Base-by-base conservation (phyloP, 2,113 vertebrate genomes). In the Microtus montanus region DNA sequence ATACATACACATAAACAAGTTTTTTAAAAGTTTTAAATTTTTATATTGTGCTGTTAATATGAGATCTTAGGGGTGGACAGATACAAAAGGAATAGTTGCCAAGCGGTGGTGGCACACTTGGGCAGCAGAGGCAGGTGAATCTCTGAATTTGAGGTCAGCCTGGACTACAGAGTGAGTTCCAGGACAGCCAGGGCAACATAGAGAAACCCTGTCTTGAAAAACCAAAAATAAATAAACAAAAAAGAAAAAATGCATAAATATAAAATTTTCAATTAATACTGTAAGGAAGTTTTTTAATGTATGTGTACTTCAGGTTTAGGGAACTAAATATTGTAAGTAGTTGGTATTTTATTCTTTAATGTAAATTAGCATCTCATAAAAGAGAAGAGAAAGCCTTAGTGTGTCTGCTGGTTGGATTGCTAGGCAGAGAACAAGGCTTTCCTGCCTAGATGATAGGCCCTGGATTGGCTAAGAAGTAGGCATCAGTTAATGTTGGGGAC, bases 281-380 rank as follows among this genome's bases (percentile, higher is more conserved):
- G 9, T 83, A 78, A n/a, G 20, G 90, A 71, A 84, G 61, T 35
- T 90, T 5, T 68, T 64, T 58, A 63, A 20, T 15, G 12, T 24
- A 1, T 28, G n/a, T 87, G 12, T 54, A 38, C 11, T 30, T 26
- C 17, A 9, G 7, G 17, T 49, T 49, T 44, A 63, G 3, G 5
- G 52, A 71, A 41, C 38, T 41, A 41, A 41, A 41, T 41, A 41
- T 41, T 41, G 38, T 41, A 41, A 78, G 30, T 33, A 68, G 71
- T 68, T 91, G 64, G 28, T 94, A 5, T 47, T 86, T 89, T 64
- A 33, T 83, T 87, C 2, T 84, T 79, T 83, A 70, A 9, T 41
- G n/a, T 61, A 85, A 74, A 74, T 44, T n/a, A 58, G 26, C 33
- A 79, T 82, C 85, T 90, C 78, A 78, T 73, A 52, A 78, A 89